Percentiles rank a stretch among this genome's conserved stretches.
phyloP scores from a whole-genome alignment of 2,888 invertebrate genomes.

The Norana najaformis region DNA sequence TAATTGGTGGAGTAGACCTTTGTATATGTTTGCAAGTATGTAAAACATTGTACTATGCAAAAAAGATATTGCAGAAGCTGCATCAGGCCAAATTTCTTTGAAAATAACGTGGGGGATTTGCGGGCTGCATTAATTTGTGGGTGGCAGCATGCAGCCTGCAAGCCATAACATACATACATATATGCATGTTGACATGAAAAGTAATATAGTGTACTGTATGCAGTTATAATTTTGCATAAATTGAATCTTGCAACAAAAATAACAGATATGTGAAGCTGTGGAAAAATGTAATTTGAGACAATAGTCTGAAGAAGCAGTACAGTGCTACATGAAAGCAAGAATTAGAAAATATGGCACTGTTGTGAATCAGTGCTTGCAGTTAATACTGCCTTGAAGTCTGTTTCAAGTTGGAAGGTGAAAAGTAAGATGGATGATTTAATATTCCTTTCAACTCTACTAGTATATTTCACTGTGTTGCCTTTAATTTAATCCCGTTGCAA shows the following conservation, averaged over 20 bases:
- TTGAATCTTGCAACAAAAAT: background rate
- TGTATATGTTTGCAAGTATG: background rate
- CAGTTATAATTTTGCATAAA: background rate
- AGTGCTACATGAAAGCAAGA: background rate
- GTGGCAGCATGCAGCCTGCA: background rate
- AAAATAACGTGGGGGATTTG: background rate
- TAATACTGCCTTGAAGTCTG: background rate
- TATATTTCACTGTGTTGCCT: background rate
- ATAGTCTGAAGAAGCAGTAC: background rate
- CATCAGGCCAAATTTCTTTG: background rate
- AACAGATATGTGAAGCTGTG: background rate
- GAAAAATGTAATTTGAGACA: background rate
- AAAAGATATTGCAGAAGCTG: background rate
- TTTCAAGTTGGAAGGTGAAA: background rate
- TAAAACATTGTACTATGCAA: background rate
- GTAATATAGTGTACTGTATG: background rate
- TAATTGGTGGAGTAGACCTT: background rate
- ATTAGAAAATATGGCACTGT: background rate
- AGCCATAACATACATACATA: background rate
- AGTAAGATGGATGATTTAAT: background rate
- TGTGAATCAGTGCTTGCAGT: background rate
- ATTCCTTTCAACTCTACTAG: background rate
- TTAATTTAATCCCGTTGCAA: background rate
- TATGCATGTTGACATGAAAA: too few relatives aligned
- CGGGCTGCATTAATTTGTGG: background rate